A percentile compares a stretch with the other conserved stretches of the same genome.
Conservation (phyloP, 92 coral and sea anemone genomes). For the Diadumene lineata region DNA sequence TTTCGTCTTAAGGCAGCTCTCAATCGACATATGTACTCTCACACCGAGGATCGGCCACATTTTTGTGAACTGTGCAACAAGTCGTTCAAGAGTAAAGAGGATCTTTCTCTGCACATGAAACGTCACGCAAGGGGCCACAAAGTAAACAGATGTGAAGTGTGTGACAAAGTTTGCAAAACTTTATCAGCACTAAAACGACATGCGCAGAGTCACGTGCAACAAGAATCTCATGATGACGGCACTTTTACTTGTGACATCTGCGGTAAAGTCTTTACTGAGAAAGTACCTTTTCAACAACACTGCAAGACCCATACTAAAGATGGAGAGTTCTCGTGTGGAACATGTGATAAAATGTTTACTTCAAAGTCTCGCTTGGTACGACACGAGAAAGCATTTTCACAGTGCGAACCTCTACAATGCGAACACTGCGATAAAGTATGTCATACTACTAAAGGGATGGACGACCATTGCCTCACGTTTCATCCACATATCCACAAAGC, state of each 20-base stretch:
- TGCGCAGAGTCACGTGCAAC: neutral
- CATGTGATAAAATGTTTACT: neutral
- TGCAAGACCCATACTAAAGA: slow-evolving; percentile 21
- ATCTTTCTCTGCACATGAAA: slow-evolving; percentile 18
- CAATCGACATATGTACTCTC: slow-evolving; percentile 35
- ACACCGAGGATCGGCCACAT: slow-evolving; percentile 42
- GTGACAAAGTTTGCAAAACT: slow-evolving; percentile 7
- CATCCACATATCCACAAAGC: neutral
- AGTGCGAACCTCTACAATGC: neutral
- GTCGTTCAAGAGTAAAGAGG: slow-evolving; percentile 11
- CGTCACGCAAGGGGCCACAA: slow-evolving; percentile 6
- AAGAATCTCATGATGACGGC: neutral
- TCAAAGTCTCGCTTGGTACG: neutral
- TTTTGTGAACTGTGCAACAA: slow-evolving; percentile 40
- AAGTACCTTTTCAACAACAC: slow-evolving; percentile 5
- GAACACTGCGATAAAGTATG: slow-evolving; percentile 21
- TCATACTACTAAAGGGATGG: neutral
- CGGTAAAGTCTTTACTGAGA: slow-evolving; percentile 13
- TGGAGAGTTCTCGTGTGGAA: neutral
- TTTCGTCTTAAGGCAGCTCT: slow-evolving; percentile 32
- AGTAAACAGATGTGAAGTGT: slow-evolving; percentile 17
- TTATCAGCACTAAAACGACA: neutral
- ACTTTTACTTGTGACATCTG: slow-evolving; percentile 30
- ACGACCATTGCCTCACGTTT: neutral
- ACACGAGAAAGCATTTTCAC: neutral